Conservation (phyloP, 1,140 invertebrate genomes). For the Linepithema humile region DNA sequence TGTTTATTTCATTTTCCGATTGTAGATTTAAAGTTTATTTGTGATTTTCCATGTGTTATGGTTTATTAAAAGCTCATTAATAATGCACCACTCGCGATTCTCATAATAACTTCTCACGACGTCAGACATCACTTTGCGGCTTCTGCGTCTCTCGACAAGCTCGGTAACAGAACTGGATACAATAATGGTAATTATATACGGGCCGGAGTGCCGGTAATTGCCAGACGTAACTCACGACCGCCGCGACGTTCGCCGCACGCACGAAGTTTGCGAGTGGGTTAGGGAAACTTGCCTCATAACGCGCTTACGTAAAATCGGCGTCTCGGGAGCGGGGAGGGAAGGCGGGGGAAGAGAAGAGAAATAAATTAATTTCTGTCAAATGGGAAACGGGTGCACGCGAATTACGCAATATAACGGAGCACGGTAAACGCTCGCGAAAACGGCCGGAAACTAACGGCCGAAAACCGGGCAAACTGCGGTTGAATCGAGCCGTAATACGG, state of each 20-base stretch:
- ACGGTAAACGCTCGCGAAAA: conserved; percentile 5
- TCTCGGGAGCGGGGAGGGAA: background rate
- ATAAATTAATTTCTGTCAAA: conserved; percentile 56
- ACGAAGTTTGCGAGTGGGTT: conserved; percentile 58
- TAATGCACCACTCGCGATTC: background rate
- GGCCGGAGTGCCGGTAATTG: conserved; percentile 64
- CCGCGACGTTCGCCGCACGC: conserved; percentile 62
- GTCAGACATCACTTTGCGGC: conserved; percentile 10
- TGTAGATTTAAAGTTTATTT: background rate
- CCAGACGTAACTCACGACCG: conserved; percentile 64
- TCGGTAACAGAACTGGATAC: conserved; percentile 60
- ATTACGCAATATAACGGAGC: background rate
- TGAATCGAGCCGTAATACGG: background rate
- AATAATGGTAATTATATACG: conserved; percentile 71
- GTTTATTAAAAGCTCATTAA: conserved; percentile 7
- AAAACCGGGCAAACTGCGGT: background rate
- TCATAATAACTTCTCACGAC: conserved; percentile 24
- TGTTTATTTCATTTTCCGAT: background rate
- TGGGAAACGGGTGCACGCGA: background rate
- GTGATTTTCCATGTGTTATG: background rate
- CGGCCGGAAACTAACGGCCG: background rate
- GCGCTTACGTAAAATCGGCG: conserved; percentile 53
- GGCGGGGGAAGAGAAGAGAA: background rate
- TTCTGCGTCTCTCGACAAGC: conserved; percentile 35
- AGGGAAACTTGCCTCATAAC: conserved; percentile 61